phyloP scores from a whole-genome alignment of 2,888 invertebrate species.

The Piscicola geometra region DNA sequence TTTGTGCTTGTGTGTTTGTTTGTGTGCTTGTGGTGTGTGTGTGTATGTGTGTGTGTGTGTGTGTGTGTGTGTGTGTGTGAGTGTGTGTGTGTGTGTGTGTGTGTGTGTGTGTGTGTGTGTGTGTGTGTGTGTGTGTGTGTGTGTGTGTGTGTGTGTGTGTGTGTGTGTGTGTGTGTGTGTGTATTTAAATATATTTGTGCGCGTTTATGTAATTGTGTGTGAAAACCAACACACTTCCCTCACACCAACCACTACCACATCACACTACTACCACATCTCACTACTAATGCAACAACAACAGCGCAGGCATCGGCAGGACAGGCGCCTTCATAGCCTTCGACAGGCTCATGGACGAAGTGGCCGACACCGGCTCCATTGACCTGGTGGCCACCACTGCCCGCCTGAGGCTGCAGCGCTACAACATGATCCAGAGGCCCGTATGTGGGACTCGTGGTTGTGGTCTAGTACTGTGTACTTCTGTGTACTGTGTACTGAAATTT shows the following conservation, averaged over 20 bases:
- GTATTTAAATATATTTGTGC: too few relatives aligned
- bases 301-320: constrained; percentile 48
- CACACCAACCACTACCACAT: neutral
- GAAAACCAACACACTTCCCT: neutral
- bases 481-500: too few relatives aligned
- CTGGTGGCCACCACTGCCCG: constrained; percentile 44
- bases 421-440: constrained; percentile 48
- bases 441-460: constrained; percentile 21
- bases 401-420: constrained; percentile 46
- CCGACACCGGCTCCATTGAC: constrained; percentile 43
- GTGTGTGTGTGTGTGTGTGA: too few relatives aligned
- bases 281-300: constrained; percentile 23
- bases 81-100: too few relatives aligned
- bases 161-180: too few relatives aligned
- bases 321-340: constrained; percentile 48
- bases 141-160: too few relatives aligned
- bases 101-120: too few relatives aligned
- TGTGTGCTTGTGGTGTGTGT: too few relatives aligned
- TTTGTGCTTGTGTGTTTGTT: too few relatives aligned
- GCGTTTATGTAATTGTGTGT: neutral
- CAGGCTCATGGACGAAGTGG: constrained; percentile 40
- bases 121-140: too few relatives aligned
- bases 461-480: too few relatives aligned
- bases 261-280: neutral
- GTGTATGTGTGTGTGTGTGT: too few relatives aligned